Percentiles rank a stretch among this genome's conserved stretches.
Conservation (phyloP, 2,113 vertebrate species). For the Odontesthes bonariensis region DNA sequence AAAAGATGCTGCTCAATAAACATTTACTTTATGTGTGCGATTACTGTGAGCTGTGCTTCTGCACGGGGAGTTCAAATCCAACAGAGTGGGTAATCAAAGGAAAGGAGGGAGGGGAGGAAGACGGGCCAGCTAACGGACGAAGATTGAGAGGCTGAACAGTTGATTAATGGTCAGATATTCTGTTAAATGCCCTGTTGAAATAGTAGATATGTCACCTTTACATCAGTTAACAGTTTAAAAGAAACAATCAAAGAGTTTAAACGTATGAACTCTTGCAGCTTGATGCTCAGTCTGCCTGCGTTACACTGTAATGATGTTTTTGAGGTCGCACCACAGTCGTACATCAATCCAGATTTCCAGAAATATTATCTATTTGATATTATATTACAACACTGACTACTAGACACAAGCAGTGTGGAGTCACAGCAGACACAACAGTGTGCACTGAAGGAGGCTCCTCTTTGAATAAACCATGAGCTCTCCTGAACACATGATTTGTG, state of each 20-base stretch:
- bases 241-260: neutral
- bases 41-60: conserved; percentile 6
- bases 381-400: no score
- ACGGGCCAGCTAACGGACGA: neutral
- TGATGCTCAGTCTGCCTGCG: neutral
- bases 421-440: neutral
- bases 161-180: conserved; percentile 10
- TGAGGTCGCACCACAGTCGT: neutral
- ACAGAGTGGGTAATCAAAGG: conserved; percentile 2
- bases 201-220: conserved; percentile 8
- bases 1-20: conserved; percentile 37
- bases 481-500: no score
- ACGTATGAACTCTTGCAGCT: neutral
- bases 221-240: neutral
- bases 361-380: neutral
- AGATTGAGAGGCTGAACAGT: neutral
- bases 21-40: conserved; percentile 49
- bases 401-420: no score
- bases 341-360: neutral
- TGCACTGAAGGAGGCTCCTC: no score
- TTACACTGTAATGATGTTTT: neutral
- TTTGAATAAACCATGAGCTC: no score
- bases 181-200: neutral
- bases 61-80: conserved; percentile 17
- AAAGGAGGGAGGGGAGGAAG: neutral